A percentile compares a stretch with the other conserved stretches of the same genome.
phyloP scores from a whole-genome alignment of 2,888 invertebrate genomes.

The Amphipoea lucens region DNA sequence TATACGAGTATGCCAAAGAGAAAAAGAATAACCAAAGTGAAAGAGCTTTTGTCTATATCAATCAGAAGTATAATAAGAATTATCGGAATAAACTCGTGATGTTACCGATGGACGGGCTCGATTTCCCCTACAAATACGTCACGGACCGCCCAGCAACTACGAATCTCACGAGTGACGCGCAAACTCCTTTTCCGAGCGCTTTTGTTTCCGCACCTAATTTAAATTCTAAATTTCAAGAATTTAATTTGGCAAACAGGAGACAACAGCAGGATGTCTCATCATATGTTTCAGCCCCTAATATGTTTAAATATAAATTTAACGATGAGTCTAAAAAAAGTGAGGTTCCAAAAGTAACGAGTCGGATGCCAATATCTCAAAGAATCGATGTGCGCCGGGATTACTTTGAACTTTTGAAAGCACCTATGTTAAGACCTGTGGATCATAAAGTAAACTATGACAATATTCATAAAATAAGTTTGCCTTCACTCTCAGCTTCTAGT shows the following conservation, averaged over 20 bases:
- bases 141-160: not conserved
- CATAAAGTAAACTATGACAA: constrained; percentile 35
- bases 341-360: not conserved
- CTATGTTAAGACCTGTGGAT: constrained; percentile 52
- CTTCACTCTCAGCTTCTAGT: constrained; percentile 11
- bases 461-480: not conserved
- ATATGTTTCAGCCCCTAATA: constrained; percentile 37
- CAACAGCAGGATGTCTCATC: constrained; percentile 28
- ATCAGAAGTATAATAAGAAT: constrained; percentile 73
- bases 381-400: constrained; percentile 60
- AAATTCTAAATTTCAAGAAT: constrained; percentile 32
- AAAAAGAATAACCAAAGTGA: constrained; percentile 76
- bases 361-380: not conserved
- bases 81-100: constrained; percentile 22
- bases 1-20: constrained; percentile 71
- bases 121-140: no score
- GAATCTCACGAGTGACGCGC: no score
- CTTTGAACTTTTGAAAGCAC: constrained; percentile 69
- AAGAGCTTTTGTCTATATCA: constrained; percentile 81
- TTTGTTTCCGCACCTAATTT: constrained; percentile 21
- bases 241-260: not conserved
- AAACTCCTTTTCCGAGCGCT: not conserved
- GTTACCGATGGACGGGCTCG: not conserved
- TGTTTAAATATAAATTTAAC: constrained; percentile 32
- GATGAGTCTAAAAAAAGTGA: constrained; percentile 10